Evolutionary conservation across 2,888 invertebrate species (phyloP).

Genomic region (Lepidonotus clava): DNA sequence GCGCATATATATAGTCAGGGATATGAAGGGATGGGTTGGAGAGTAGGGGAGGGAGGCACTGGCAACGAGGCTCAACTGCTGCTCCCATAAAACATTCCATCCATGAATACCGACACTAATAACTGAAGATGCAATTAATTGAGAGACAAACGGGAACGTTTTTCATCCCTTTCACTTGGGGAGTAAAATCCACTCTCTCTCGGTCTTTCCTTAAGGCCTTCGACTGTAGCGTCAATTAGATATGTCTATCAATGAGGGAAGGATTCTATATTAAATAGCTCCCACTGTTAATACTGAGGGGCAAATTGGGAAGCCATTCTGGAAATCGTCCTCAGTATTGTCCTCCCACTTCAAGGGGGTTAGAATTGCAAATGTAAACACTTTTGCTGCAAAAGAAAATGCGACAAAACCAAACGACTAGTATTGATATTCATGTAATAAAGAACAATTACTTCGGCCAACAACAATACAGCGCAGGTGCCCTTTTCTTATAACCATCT

Average conservation of each 20-base stretch:
- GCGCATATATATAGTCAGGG: too few species aligned
- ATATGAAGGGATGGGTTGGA: not conserved
- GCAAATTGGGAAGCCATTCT: too few species aligned
- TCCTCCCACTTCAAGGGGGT: too few species aligned
- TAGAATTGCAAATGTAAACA: too few species aligned
- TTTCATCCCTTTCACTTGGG: not conserved
- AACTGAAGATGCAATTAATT: not conserved
- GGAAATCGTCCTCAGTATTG: too few species aligned
- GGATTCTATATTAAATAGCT: too few species aligned
- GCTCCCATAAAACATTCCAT: not conserved
- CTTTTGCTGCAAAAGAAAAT: not conserved
- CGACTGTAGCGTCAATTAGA: too few species aligned
- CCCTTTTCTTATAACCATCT: not conserved
- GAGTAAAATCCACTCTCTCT: not conserved
- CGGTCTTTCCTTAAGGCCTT: too few species aligned
- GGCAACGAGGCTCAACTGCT: not conserved
- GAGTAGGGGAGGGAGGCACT: not conserved
- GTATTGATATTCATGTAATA: not conserved
- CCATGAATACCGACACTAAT: conserved; percentile 4
- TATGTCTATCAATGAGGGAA: too few species aligned
- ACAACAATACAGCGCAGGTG: not conserved
- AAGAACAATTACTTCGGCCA: not conserved
- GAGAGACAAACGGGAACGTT: not conserved
- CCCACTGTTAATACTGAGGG: too few species aligned
- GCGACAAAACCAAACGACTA: not conserved